Evolutionary conservation across 2,888 invertebrate species (phyloP).

Genomic region (Brachyptera risi): DNA sequence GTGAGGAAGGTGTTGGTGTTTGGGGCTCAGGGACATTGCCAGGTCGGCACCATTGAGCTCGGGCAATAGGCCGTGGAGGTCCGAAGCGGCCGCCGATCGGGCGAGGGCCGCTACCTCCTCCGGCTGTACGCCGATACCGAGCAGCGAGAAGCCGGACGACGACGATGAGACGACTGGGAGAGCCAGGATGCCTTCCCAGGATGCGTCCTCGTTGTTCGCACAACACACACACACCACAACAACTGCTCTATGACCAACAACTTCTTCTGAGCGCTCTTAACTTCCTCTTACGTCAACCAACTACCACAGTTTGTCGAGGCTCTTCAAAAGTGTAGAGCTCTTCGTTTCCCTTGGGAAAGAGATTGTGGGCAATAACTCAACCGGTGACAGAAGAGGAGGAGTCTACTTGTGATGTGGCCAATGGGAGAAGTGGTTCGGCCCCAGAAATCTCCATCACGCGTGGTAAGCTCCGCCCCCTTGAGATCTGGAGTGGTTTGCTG

Average conservation of each 20-base stretch:
- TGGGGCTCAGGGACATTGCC: constrained; percentile 83
- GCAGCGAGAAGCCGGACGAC: constrained; percentile 28
- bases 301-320: constrained; percentile 14
- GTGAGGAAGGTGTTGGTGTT: constrained; percentile 62
- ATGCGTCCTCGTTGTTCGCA: neutral
- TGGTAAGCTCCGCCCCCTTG: neutral
- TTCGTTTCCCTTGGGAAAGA: constrained; percentile 16
- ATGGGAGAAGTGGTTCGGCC: neutral
- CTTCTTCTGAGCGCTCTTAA: too few species aligned
- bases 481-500: constrained; percentile 4
- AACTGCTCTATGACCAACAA: neutral
- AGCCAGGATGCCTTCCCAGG: constrained; percentile 25
- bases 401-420: neutral
- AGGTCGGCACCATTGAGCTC: constrained; percentile 73
- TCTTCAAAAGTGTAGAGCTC: constrained; percentile 24
- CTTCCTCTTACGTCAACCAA: neutral
- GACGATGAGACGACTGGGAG: constrained; percentile 26
- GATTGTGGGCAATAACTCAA: constrained; percentile 31
- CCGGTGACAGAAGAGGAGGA: constrained; percentile 19
- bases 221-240: neutral
- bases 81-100: constrained; percentile 43
- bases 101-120: constrained; percentile 52
- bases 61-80: constrained; percentile 54
- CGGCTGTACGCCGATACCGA: constrained; percentile 28
- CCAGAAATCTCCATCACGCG: constrained; percentile 9